Base-by-base conservation (phyloP, 2,888 invertebrate genomes). In the Acanthococcus lagerstroemiae region DNA sequence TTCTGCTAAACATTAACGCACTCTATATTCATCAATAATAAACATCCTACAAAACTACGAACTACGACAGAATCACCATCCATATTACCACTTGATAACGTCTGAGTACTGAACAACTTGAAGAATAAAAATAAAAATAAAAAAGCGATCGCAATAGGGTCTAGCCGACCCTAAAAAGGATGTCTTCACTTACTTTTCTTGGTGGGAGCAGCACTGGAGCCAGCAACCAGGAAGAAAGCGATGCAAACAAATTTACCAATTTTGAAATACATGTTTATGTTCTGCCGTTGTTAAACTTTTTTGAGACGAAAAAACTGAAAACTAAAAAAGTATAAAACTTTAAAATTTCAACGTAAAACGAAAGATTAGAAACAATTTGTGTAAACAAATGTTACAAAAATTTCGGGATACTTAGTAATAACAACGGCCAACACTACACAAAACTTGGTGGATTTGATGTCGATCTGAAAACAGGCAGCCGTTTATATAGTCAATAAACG, bases 131-230 rank as follows among this genome's bases (percentile, higher is more conserved):
- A n/a, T n/a, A n/a, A n/a, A n/a, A n/a, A n/a, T n/a, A n/a, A n/a
- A n/a, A n/a, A n/a, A n/a, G n/a, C n/a, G n/a, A n/a, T n/a, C n/a
- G 55, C 30, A n/a, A n/a, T n/a, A n/a, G n/a, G n/a, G n/a, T n/a
- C n/a, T n/a, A n/a, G n/a, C n/a, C n/a, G n/a, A n/a, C n/a, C n/a
- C n/a, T n/a, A n/a, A n/a, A n/a, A n/a, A n/a, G n/a, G n/a, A n/a
- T n/a, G n/a, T n/a, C n/a, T 24, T 44, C 26, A 67, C 67, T 68
- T 54, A 67, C 67, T 67, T 67, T 68, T 68, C 22, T 68, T 68
- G n/a, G 68, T 44, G 4, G 68, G 68, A 19, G 68, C 67, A 27
- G 68, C 67, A 21, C 22, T 57, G 24, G 66, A 60, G 58, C 67
- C 57, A 48, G 60, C 58, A 56, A 57, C 65, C 15, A 67, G n/a